Conservation (phyloP, 2,888 invertebrate species). For the Thymelicus lineola region DNA sequence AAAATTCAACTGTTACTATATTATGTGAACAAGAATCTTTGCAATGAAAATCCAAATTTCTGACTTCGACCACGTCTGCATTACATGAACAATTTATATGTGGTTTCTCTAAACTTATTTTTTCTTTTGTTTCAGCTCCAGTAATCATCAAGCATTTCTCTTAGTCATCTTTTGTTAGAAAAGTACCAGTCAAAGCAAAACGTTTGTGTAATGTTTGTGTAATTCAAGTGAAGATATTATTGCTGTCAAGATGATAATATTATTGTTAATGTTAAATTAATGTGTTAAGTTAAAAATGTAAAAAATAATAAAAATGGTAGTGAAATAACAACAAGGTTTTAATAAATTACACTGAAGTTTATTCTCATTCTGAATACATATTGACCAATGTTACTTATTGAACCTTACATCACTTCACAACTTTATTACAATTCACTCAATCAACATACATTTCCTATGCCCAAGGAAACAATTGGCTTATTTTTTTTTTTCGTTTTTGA, state of each 20-base stretch:
- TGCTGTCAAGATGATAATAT: background rate
- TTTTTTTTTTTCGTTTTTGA: conserved; percentile 60
- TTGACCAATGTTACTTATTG: conserved; percentile 72
- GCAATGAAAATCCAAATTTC: no score
- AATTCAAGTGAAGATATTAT: background rate
- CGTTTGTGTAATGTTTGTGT: background rate
- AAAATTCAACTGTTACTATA: no score
- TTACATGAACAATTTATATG: no score
- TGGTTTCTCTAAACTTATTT: background rate
- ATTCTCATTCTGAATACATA: conserved; percentile 83
- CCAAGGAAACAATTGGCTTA: conserved; percentile 60
- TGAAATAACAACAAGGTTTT: conserved; percentile 56
- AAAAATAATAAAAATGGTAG: conserved; percentile 3
- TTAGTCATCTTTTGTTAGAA: background rate
- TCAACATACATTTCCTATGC: conserved; percentile 76
- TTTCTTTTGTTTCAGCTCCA: conserved; percentile 67
- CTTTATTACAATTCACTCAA: conserved; percentile 78
- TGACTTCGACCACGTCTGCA: no score
- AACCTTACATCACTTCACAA: conserved; percentile 71
- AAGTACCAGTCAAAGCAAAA: background rate
- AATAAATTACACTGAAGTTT: conserved; percentile 86
- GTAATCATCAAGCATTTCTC: conserved; percentile 66
- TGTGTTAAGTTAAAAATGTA: background rate
- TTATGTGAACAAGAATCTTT: no score
- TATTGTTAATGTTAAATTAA: background rate